phyloP scores from a whole-genome alignment of 1,140 invertebrate genomes.

The Monochamus saltuarius region DNA sequence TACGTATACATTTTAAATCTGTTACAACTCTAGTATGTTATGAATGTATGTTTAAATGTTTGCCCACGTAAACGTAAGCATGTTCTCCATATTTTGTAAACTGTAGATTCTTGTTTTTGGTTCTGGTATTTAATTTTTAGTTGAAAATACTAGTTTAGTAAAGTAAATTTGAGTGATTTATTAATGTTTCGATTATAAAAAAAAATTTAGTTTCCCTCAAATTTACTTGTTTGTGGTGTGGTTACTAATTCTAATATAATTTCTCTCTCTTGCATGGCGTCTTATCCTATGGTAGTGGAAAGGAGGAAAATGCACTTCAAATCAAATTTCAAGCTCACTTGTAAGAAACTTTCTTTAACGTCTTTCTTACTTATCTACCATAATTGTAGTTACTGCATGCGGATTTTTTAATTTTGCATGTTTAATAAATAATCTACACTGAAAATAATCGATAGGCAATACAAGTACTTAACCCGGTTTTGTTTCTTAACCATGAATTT shows the following conservation, averaged over 20 bases:
- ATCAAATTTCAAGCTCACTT: slow-evolving; percentile 69
- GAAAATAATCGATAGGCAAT: too few species aligned
- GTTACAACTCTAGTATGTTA: too few species aligned
- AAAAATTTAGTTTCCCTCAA: background rate
- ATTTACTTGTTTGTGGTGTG: slow-evolving; percentile 18
- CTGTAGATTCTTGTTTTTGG: background rate
- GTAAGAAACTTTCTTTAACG: slow-evolving; percentile 60
- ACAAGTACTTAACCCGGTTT: too few species aligned
- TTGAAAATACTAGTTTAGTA: background rate
- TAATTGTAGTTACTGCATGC: background rate
- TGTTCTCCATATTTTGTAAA: background rate
- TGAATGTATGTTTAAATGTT: too few species aligned
- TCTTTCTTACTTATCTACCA: slow-evolving; percentile 25
- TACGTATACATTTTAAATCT: too few species aligned
- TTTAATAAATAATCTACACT: too few species aligned
- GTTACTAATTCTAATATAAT: slow-evolving; percentile 45
- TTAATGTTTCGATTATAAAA: background rate
- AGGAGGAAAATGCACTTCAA: slow-evolving; percentile 69
- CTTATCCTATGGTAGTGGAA: slow-evolving; percentile 61
- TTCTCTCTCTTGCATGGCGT: slow-evolving; percentile 66
- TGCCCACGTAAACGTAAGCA: too few species aligned
- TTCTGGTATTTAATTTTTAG: slow-evolving; percentile 2
- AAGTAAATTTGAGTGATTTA: slow-evolving; percentile 2
- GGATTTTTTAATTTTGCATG: too few species aligned
- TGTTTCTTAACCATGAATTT: too few species aligned